Evolutionary conservation across 2,113 vertebrate genomes (phyloP), one percentile per base, ranked within the genome.

Genomic region (Trogon melanurus): DNA sequence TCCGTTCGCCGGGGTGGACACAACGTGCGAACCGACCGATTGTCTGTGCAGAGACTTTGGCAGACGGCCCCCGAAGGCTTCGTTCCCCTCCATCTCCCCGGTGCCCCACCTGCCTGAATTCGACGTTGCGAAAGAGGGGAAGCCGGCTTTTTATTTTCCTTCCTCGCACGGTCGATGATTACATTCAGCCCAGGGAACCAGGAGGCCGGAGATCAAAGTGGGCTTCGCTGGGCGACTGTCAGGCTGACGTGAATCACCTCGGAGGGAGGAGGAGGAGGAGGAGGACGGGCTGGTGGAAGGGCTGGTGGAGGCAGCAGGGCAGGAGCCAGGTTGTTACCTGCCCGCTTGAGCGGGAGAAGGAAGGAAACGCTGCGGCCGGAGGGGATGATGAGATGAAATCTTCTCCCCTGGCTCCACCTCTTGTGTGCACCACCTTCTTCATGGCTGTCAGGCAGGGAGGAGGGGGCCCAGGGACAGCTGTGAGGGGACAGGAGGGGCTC

Each of bases 1-100:
- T 85, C 18, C 12, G 0, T 56, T 44, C 44, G 48, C 50, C 18
- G 11, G 38, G 34, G 44, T 34, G 76, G 60, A 32, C 69, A 16
- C 62, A 5, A 10, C 5, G 0, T 16, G 57, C 0, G 53, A 54
- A 3, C 44, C 25, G 2, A 44, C 38, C 4, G 53, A 27, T 11
- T 41, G 0, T 23, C 66, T 6, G 45, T 4, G 25, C 1, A 44
- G 53, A 32, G 70, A 67, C 8, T 19, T 60, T 1, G 71, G 67
- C 89, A 44, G 53, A 12, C 0, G 10, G 36, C 44, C 36, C 11
- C 10, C 21, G 1, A 29, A 16, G 34, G 57, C 56, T 51, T 19
- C 9, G 2, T 58, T 48, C 22, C 54, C 4, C 6, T 45, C 32
- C 36, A 0, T n/a, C 32, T 27, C 57, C 25, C 17, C 3, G 9